Base-by-base conservation (phyloP, 2,888 invertebrate species). In the Sinentomon sp. region DNA sequence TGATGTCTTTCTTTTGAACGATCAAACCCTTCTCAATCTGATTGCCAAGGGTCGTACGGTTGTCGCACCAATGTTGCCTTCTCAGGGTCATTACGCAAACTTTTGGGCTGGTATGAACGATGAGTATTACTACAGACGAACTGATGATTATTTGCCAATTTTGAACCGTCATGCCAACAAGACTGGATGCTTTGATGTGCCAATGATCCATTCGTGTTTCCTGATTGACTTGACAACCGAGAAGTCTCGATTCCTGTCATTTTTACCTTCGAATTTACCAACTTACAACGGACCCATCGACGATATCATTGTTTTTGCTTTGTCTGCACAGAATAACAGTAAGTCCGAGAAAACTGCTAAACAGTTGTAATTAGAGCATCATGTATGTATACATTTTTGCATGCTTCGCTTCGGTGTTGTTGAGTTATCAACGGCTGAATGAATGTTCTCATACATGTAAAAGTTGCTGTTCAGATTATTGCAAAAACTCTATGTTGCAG, bases 61-160 rank as follows among this genome's bases (percentile, higher is more conserved):
- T 7, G 65, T 71, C 3, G 72, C 83, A 1, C 89, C 92, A 1
- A 69, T 89, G 70, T 56, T 92, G 19, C 59, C 67, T 33, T 77
- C 85, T 0, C 75, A 80, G 37, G 75, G 77, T 10, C 53, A 76
- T 22, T 92, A 89, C 52, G 82, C 83, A 13, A 94, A 94, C 53
- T 94, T 82, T 54, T 94, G 92, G 92, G 76, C 76, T 44, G 89
- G 75, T 4, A 85, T 92, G 77, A 68, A 74, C 0, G 60, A 66
- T 1, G 63, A 73, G 38, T 83, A 73, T 49, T 76, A 87, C 50
- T 82, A 82, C 48, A 53, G 63, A 41, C 61, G 87, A 45, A 77
- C 82, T 0, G 72, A 76, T 5, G 68, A 75, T 27, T 94, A 92
- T 50, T 66, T 71, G 44, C 66, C 69, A 2, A 77, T 89, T 30